Evolutionary conservation across 2,888 invertebrate species (phyloP).

Genomic region (Hydraecia micacea): DNA sequence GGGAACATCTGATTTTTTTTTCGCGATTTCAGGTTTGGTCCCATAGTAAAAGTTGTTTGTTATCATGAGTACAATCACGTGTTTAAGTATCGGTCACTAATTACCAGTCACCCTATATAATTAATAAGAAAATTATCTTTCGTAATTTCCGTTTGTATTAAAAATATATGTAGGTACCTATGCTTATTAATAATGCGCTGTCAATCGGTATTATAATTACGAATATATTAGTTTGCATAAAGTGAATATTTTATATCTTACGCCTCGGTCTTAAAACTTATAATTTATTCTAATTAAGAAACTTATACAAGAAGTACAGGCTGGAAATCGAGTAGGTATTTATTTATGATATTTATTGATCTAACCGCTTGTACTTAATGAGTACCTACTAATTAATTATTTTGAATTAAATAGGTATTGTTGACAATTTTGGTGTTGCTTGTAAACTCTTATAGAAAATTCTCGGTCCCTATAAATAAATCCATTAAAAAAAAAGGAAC

Average conservation of each 20-base stretch:
- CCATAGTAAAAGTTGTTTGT: too few relatives aligned
- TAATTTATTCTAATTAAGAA: constrained; percentile 52
- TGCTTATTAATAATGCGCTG: neutral
- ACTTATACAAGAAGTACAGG: constrained; percentile 20
- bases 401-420: neutral
- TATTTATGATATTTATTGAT: constrained; percentile 17
- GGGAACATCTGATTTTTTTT: too few relatives aligned
- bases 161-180: neutral
- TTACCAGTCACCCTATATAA: too few relatives aligned
- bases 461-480: too few relatives aligned
- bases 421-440: too few relatives aligned
- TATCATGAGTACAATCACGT: too few relatives aligned
- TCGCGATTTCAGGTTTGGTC: too few relatives aligned
- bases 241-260: constrained; percentile 31
- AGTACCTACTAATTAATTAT: neutral
- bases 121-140: neutral
- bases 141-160: neutral
- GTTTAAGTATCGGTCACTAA: too few relatives aligned
- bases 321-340: constrained; percentile 13
- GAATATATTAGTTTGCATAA: constrained; percentile 25
- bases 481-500: neutral
- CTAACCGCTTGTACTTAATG: neutral
- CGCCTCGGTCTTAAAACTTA: constrained; percentile 16
- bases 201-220: neutral
- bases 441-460: too few relatives aligned